These are phyloP conservation scores for Boloria euphrosyne DNA, from an alignment of 2,888 invertebrate species.

Conservation along the genomic window DNA sequence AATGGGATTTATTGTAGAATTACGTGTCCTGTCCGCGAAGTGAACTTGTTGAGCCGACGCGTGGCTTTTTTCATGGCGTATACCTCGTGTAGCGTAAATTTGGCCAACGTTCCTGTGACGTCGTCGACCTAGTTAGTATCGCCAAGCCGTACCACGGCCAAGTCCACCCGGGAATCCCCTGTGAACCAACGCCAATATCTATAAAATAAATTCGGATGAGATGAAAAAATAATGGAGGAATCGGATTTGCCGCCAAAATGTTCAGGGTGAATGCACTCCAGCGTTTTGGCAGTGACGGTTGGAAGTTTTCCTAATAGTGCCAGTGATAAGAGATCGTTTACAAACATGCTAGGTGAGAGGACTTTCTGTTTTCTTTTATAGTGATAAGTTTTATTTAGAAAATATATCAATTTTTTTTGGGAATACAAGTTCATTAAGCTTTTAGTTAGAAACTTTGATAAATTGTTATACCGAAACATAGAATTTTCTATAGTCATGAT, in stretches of 20 bases:
- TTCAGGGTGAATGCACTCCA: slow-evolving; percentile 77
- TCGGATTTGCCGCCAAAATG: slow-evolving; percentile 78
- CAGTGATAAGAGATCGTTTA: slow-evolving; percentile 65
- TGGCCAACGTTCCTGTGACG: slow-evolving; percentile 79
- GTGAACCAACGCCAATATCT: slow-evolving; percentile 81
- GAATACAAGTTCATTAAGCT: background rate
- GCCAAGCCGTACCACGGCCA: slow-evolving; percentile 81
- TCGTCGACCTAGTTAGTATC: slow-evolving; percentile 76
- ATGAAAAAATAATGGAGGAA: slow-evolving; percentile 76
- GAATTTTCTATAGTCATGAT: too few relatives aligned
- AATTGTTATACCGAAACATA: too few relatives aligned
- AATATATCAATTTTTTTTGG: background rate
- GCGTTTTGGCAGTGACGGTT: slow-evolving; percentile 75
- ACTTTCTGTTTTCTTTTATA: slow-evolving; percentile 56
- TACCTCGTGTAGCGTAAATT: slow-evolving; percentile 77
- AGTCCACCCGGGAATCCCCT: slow-evolving; percentile 79
- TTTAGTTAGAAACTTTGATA: too few relatives aligned
- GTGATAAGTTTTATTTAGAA: background rate
- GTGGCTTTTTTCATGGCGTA: slow-evolving; percentile 71
- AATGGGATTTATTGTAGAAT: slow-evolving; percentile 77
- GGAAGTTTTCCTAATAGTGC: slow-evolving; percentile 76
- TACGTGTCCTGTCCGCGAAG: slow-evolving; percentile 71
- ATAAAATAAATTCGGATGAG: slow-evolving; percentile 78
- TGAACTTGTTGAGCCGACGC: slow-evolving; percentile 56
- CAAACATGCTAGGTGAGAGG: slow-evolving; percentile 42